Percentiles rank a stretch among this genome's conserved stretches.
These are phyloP conservation scores for Apis dorsata DNA, from an alignment of 1,140 invertebrate genomes.

Conservation along the genomic window DNA sequence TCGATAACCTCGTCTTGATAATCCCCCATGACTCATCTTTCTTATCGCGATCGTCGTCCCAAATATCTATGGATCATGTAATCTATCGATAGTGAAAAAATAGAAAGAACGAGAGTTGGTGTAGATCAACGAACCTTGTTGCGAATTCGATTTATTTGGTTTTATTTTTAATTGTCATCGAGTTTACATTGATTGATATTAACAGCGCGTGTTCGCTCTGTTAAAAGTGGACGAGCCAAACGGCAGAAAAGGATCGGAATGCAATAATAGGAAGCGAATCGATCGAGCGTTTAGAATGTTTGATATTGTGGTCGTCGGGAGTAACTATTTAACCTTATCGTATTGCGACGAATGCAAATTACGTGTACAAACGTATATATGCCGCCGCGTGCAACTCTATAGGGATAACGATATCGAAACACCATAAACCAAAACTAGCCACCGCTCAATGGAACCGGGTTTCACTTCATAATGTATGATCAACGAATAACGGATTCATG, in stretches of 20 bases:
- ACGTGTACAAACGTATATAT: slow-evolving; percentile 23
- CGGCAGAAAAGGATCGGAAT: too few relatives aligned
- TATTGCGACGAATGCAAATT: slow-evolving; percentile 47
- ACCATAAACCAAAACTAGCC: slow-evolving; percentile 62
- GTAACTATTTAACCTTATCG: slow-evolving; percentile 61
- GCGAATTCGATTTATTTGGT: neutral
- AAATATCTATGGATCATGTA: neutral
- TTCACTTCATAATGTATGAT: slow-evolving; percentile 47
- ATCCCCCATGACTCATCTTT: slow-evolving; percentile 6
- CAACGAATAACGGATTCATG: slow-evolving; percentile 51
- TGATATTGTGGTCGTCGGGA: slow-evolving; percentile 34
- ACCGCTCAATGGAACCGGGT: slow-evolving; percentile 16
- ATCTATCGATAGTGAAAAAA: neutral
- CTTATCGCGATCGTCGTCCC: neutral
- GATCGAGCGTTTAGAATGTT: slow-evolving; percentile 38
- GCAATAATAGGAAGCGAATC: slow-evolving; percentile 31
- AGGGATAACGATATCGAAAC: slow-evolving; percentile 31
- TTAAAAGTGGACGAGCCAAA: neutral
- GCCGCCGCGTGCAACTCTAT: slow-evolving; percentile 17
- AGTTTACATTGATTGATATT: too few relatives aligned
- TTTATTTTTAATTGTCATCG: neutral
- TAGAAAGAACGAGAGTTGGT: too few relatives aligned
- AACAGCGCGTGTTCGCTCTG: neutral
- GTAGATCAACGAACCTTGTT: neutral
- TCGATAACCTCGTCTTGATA: neutral